These are phyloP conservation scores for Wasmannia auropunctata DNA, from an alignment of 1,140 invertebrate species.

Conservation along the genomic window DNA sequence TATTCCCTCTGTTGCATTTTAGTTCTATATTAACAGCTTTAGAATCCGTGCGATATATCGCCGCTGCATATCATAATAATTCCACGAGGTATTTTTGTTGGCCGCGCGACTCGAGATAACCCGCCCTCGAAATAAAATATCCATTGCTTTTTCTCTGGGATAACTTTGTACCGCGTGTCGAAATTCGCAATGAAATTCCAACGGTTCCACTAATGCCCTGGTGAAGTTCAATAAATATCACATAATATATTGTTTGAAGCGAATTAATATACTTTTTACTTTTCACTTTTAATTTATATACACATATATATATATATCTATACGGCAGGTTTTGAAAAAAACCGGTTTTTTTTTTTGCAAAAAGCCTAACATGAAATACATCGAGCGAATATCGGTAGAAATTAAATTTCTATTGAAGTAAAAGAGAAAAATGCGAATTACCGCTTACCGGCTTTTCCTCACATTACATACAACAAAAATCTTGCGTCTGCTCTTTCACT, in stretches of 20 bases:
- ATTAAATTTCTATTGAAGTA: background rate
- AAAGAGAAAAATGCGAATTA: background rate
- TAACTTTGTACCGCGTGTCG: background rate
- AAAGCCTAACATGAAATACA: too few relatives aligned
- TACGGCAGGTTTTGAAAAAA: background rate
- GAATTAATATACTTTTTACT: constrained; percentile 18
- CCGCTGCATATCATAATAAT: background rate
- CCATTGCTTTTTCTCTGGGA: background rate
- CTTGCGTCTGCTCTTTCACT: background rate
- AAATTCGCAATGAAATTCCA: background rate
- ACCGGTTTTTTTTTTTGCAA: too few relatives aligned
- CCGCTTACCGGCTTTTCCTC: background rate
- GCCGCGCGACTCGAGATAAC: background rate
- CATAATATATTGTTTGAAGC: background rate
- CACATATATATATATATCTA: too few relatives aligned
- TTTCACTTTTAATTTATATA: too few relatives aligned
- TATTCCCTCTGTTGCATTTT: constrained; percentile 2
- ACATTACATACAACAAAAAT: background rate
- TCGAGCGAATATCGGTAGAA: background rate
- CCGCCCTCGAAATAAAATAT: constrained; percentile 15
- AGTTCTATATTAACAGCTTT: constrained; percentile 26
- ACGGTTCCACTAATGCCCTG: background rate
- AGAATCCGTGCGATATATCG: background rate
- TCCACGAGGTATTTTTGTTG: constrained; percentile 12
- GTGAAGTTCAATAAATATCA: background rate